Conservation (phyloP, 2,113 vertebrate species). For the Pluvianellus socialis region DNA sequence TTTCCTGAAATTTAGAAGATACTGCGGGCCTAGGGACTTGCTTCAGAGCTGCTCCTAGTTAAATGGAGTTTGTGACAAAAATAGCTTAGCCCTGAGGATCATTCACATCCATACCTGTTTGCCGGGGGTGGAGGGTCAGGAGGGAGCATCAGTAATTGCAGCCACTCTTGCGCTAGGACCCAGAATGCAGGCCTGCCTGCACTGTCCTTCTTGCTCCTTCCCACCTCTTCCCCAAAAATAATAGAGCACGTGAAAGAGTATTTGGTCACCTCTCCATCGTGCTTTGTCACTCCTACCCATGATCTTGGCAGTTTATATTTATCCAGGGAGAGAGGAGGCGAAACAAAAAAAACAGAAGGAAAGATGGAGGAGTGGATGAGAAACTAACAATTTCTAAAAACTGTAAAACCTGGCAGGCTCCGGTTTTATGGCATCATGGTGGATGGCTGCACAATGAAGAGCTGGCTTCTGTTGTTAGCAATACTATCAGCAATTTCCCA, state of each 20-base stretch:
- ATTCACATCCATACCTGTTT: background rate
- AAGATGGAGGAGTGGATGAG: conserved; percentile 22
- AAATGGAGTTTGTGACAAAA: background rate
- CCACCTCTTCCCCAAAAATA: background rate
- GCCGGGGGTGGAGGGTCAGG: background rate
- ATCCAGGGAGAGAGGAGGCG: background rate
- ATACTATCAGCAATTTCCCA: conserved; percentile 47
- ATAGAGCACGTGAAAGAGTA: background rate
- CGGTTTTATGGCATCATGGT: conserved; percentile 3
- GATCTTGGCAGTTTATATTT: conserved; percentile 6
- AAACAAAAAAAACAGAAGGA: background rate
- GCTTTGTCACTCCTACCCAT: background rate
- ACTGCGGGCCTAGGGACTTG: background rate
- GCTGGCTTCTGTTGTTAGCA: conserved; percentile 1
- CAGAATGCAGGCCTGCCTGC: background rate
- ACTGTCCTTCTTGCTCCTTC: background rate
- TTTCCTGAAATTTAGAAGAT: background rate
- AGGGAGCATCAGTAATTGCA: background rate
- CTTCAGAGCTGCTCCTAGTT: background rate
- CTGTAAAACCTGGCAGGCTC: background rate
- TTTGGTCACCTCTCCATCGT: background rate
- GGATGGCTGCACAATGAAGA: conserved; percentile 24
- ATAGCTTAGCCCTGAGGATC: background rate
- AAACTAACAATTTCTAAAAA: background rate
- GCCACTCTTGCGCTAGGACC: background rate